Evolutionary conservation across 2,888 invertebrate genomes (phyloP).

Genomic region (Nycteola revayana): DNA sequence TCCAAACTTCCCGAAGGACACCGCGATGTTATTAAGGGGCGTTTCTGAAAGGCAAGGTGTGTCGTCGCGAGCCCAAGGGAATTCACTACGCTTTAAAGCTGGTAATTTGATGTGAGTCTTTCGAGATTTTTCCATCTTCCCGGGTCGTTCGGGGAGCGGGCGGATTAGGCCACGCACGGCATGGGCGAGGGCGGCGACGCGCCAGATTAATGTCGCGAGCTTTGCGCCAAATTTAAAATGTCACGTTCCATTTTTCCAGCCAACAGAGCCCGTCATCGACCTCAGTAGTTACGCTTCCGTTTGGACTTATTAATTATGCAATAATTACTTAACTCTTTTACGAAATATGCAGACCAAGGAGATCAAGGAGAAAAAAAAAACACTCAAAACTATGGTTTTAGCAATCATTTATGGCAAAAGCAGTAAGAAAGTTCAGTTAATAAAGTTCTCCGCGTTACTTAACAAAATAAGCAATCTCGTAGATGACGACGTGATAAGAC

Average conservation of each 20-base stretch:
- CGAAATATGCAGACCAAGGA: no score
- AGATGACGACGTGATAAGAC: conserved; percentile 38
- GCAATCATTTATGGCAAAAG: conserved; percentile 9
- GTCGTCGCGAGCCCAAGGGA: conserved; percentile 67
- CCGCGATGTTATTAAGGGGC: conserved; percentile 70
- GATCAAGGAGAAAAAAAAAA: conserved; percentile 13
- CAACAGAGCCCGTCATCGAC: conserved; percentile 61
- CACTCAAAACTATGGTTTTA: conserved; percentile 6
- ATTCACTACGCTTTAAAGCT: conserved; percentile 76
- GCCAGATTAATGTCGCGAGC: conserved; percentile 77
- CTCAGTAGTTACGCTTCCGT: conserved; percentile 57
- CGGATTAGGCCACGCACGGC: conserved; percentile 75
- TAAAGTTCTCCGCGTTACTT: conserved; percentile 24
- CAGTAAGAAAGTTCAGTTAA: conserved; percentile 10
- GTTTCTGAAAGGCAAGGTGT: conserved; percentile 77
- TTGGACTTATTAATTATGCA: conserved; percentile 47
- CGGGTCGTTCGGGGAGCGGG: conserved; percentile 69
- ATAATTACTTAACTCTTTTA: conserved; percentile 20
- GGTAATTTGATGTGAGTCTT: conserved; percentile 80
- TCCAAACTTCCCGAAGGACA: conserved; percentile 77
- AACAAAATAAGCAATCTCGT: conserved; percentile 36
- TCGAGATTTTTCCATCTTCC: conserved; percentile 78
- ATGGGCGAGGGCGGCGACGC: conserved; percentile 71
- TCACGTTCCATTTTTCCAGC: conserved; percentile 77
- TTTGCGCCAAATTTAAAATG: conserved; percentile 78